phyloP scores from a whole-genome alignment of 2,888 invertebrate species.

The Cataglyphis cursor region DNA sequence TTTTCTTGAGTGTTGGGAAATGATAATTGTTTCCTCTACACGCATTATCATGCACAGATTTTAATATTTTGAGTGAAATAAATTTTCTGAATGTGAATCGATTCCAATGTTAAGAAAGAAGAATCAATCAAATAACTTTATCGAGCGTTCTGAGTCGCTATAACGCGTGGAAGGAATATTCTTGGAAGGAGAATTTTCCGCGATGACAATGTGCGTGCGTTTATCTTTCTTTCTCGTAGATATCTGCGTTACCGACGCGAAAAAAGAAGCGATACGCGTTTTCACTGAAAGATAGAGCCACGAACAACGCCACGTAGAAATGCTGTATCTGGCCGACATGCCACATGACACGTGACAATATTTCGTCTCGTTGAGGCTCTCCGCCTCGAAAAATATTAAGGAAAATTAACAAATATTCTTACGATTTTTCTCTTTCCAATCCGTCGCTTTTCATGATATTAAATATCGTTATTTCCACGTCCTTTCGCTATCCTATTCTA shows the following conservation, averaged over 20 bases:
- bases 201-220: background rate
- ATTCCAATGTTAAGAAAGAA: background rate
- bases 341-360: slow-evolving; percentile 42
- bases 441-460: background rate
- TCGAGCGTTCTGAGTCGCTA: background rate
- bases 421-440: background rate
- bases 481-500: background rate
- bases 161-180: background rate
- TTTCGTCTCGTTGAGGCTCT: background rate
- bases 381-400: slow-evolving; percentile 13
- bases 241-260: slow-evolving; percentile 79
- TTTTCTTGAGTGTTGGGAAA: background rate
- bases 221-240: slow-evolving; percentile 48
- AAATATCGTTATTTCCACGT: background rate
- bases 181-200: slow-evolving; percentile 60
- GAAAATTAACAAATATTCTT: slow-evolving; percentile 11
- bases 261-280: slow-evolving; percentile 74
- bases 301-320: slow-evolving; percentile 64
- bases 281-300: slow-evolving; percentile 83
- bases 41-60: background rate
- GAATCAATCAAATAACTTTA: background rate
- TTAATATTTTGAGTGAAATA: background rate
- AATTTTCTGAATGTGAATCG: background rate
- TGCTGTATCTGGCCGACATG: slow-evolving; percentile 35
- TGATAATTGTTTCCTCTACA: background rate